Base-by-base conservation (phyloP, 92 coral and sea anemone genomes). In the Isaurus tuberculatus region DNA sequence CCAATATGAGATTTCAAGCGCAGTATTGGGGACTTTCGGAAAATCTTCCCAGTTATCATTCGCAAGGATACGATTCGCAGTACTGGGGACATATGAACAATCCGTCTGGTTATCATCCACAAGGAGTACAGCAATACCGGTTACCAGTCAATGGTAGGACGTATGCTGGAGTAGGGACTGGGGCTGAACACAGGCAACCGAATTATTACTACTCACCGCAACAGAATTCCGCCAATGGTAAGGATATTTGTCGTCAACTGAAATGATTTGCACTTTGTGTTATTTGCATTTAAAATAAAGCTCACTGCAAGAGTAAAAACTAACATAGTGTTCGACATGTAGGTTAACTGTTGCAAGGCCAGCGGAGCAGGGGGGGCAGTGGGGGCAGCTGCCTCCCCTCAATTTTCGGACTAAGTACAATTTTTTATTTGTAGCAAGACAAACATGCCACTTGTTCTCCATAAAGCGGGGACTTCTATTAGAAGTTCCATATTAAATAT, bases 131-230 rank as follows among this genome's bases (percentile, higher is more conserved):
- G 16, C 80, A 74, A 26, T 3, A 31, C 80, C 80, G 42, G 14
- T 9, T 11, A 71, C 77, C 65, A 2, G 79, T 30, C 63, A 25
- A 73, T 14, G 48, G 46, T 33, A 48, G 70, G n/a, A 22, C 51
- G 26, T 75, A 75, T 75, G 44, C 81, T 51, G 65, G 64, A 23
- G 44, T 8, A 25, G 28, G 37, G 19, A 19, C 48, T 26, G 29
- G 11, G 8, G 79, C 32, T 13, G 81, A 55, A 32, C 48, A 75
- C 49, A 75, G 67, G 82, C 82, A 77, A 25, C 82, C 82, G 51
- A 77, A 33, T 40, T 77, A 77, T 58, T 55, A 53, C 67, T 22
- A 75, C 42, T 20, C 40, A 73, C 42, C 65, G 6, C 80, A 73
- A 16, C 36, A 73, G 15, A n/a, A 51, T 26, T 44, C 80, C 27